These are phyloP conservation scores for Campopleginae sp. DNA, from an alignment of 2,888 invertebrate species.

Conservation along the genomic window DNA sequence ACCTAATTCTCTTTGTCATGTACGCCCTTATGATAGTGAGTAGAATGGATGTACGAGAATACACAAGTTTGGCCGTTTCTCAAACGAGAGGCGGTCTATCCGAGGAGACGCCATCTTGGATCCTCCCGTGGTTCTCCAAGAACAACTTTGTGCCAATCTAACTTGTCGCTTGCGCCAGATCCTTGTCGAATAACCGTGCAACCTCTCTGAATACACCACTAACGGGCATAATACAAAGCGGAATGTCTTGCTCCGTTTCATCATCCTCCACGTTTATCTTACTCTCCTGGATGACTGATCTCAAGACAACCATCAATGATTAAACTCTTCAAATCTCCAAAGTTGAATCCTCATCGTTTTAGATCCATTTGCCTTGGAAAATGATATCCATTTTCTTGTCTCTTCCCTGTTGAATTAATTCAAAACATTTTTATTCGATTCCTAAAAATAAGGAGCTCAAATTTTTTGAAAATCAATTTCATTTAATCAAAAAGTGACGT, in stretches of 20 bases:
- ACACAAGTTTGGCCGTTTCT: slow-evolving; percentile 47
- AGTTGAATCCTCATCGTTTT: background rate
- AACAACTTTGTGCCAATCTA: slow-evolving; percentile 66
- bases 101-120: slow-evolving; percentile 54
- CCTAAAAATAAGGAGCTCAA: too few relatives aligned
- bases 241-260: slow-evolving; percentile 31
- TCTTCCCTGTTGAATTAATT: background rate
- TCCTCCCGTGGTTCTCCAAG: slow-evolving; percentile 44
- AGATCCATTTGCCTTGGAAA: background rate
- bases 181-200: slow-evolving; percentile 38
- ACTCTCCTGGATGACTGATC: slow-evolving; percentile 19
- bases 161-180: slow-evolving; percentile 67
- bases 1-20: background rate
- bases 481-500: too few relatives aligned
- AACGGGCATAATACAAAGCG: slow-evolving; percentile 47
- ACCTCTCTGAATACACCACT: slow-evolving; percentile 37
- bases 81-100: slow-evolving; percentile 45
- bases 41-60: slow-evolving; percentile 30
- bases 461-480: too few relatives aligned
- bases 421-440: too few relatives aligned
- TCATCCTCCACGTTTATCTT: slow-evolving; percentile 34
- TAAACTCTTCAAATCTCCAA: slow-evolving; percentile 19
- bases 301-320: background rate
- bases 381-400: background rate
- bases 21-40: slow-evolving; percentile 6